These are phyloP conservation scores for Acleris laterana DNA, from an alignment of 2,888 invertebrate species.

Conservation along the genomic window DNA sequence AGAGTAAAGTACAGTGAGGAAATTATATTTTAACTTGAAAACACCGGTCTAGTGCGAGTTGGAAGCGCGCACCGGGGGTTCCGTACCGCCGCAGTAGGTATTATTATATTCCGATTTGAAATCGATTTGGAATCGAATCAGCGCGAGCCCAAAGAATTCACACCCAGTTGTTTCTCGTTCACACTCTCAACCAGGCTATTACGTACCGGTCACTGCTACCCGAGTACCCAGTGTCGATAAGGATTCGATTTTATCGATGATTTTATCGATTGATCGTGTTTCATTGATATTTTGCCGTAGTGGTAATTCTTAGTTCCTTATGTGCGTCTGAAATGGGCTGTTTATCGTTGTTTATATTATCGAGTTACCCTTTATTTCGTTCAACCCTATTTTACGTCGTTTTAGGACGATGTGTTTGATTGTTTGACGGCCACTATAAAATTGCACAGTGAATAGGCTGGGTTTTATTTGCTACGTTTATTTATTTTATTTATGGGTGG, in stretches of 20 bases:
- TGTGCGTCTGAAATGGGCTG: constrained; percentile 1
- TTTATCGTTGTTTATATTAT: neutral
- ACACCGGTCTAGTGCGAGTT: too few relatives aligned
- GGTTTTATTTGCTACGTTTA: too few relatives aligned
- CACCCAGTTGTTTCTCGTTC: constrained; percentile 1
- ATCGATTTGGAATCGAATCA: too few relatives aligned
- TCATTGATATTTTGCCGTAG: constrained; percentile 14
- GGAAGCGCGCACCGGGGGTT: too few relatives aligned
- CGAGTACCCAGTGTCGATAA: constrained; percentile 23
- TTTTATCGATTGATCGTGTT: constrained; percentile 14
- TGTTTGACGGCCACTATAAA: too few relatives aligned
- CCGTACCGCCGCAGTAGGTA: too few relatives aligned
- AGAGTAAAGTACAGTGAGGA: too few relatives aligned
- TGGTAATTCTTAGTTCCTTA: constrained; percentile 1
- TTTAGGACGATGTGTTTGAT: too few relatives aligned
- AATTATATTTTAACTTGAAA: too few relatives aligned
- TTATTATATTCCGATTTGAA: too few relatives aligned
- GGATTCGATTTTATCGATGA: constrained; percentile 15
- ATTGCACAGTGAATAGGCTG: too few relatives aligned
- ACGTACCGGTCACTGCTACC: constrained; percentile 23
- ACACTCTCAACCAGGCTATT: constrained; percentile 21
- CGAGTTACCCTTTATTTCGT: neutral
- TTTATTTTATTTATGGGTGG: too few relatives aligned
- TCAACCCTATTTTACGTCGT: neutral
- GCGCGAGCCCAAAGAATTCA: neutral